Evolutionary conservation across 2,888 invertebrate genomes (phyloP).

Genomic region (Argyresthia goedartella): DNA sequence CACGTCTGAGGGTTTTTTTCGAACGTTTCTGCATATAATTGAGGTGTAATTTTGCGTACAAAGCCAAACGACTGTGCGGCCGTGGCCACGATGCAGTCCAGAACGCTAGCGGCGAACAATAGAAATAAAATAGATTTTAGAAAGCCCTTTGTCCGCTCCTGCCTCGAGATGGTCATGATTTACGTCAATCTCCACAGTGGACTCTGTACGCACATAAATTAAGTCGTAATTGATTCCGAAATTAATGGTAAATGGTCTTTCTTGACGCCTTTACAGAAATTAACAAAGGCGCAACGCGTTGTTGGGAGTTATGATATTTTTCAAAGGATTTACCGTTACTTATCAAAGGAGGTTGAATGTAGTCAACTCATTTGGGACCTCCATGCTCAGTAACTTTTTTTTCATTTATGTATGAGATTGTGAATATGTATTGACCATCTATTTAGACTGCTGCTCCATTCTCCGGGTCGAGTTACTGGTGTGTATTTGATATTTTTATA

Average conservation of each 20-base stretch:
- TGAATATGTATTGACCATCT: conserved; percentile 35
- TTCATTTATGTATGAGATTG: conserved; percentile 44
- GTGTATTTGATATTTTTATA: conserved; percentile 52
- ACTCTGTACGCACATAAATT: conserved; percentile 29
- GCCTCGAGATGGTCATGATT: conserved; percentile 41
- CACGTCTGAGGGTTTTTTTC: conserved; percentile 31
- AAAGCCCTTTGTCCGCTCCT: conserved; percentile 38
- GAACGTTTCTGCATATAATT: conserved; percentile 42
- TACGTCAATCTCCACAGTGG: conserved; percentile 40
- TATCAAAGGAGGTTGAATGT: conserved; percentile 23
- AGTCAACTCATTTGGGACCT: conserved; percentile 19
- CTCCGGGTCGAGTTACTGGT: conserved; percentile 25
- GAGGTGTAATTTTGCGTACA: conserved; percentile 54
- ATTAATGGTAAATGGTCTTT: conserved; percentile 23
- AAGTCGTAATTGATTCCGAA: conserved; percentile 26
- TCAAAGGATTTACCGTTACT: conserved; percentile 31
- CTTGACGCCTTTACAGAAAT: conserved; percentile 25
- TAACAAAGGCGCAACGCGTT: conserved; percentile 27
- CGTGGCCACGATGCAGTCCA: conserved; percentile 28
- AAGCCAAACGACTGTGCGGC: conserved; percentile 34
- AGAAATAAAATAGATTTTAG: conserved; percentile 37
- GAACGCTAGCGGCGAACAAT: conserved; percentile 30
- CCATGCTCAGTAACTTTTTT: conserved; percentile 36
- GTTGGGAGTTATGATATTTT: conserved; percentile 23
- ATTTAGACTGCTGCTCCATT: not conserved